phyloP scores from a whole-genome alignment of 2,797 vertebrate species.

The Falco novaeseelandiae region DNA sequence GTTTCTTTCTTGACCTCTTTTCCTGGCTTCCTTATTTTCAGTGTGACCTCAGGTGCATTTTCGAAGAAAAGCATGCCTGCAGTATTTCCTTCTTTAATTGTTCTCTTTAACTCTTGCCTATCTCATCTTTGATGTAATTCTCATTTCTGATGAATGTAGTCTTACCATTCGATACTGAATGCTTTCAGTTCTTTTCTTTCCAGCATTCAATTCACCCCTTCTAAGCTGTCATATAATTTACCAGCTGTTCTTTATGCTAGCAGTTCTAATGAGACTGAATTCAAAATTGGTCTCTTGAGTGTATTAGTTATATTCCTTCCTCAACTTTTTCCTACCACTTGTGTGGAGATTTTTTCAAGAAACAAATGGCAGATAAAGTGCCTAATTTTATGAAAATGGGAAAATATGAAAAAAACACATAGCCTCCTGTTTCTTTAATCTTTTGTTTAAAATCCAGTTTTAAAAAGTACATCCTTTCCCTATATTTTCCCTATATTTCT shows the following conservation, averaged over 20 bases:
- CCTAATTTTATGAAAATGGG: neutral
- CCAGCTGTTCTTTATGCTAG: slow-evolving; percentile 4
- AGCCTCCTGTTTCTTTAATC: neutral
- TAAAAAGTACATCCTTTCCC: neutral
- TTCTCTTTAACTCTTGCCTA: neutral
- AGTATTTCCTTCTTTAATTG: neutral
- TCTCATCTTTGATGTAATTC: neutral
- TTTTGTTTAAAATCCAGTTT: neutral
- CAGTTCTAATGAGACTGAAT: neutral
- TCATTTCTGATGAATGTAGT: neutral
- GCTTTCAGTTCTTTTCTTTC: neutral
- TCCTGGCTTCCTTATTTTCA: neutral
- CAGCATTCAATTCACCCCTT: neutral
- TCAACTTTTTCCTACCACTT: neutral
- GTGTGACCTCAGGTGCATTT: neutral
- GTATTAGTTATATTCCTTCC: neutral
- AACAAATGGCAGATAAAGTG: neutral
- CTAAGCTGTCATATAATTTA: neutral
- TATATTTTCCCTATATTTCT: neutral
- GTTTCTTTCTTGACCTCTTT: neutral
- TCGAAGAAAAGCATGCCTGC: neutral
- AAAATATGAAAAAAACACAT: neutral
- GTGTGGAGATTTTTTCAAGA: neutral
- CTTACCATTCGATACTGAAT: neutral
- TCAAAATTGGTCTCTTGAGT: neutral